These are phyloP conservation scores for Anomalospiza imberbis DNA, from an alignment of 2,797 vertebrate species.

Conservation along the genomic window DNA sequence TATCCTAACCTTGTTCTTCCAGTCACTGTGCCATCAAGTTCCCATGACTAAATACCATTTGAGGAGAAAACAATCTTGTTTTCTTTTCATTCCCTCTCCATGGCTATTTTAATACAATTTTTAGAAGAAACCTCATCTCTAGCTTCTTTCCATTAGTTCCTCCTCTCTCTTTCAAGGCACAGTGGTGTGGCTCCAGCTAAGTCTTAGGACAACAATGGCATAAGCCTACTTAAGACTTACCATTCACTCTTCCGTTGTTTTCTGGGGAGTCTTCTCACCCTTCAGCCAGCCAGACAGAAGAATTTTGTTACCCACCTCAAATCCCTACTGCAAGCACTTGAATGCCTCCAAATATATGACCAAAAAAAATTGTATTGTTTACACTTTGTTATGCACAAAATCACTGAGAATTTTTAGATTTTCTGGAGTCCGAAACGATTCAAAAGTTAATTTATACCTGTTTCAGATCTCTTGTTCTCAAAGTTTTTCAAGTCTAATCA, in stretches of 20 bases:
- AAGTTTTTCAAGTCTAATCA: background rate
- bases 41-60: background rate
- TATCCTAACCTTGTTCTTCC: background rate
- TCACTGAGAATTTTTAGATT: background rate
- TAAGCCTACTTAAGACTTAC: background rate
- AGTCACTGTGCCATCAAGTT: background rate
- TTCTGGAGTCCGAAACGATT: background rate
- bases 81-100: background rate
- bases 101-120: background rate
- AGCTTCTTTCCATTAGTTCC: background rate
- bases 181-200: background rate
- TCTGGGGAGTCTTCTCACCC: background rate
- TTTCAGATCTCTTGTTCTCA: background rate
- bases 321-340: background rate
- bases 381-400: background rate
- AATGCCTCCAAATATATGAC: background rate
- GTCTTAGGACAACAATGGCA: background rate
- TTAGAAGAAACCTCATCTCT: background rate
- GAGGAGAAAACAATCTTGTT: background rate
- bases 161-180: background rate
- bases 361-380: background rate
- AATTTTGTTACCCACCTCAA: background rate
- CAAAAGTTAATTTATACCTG: background rate
- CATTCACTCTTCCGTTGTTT: background rate
- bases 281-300: accelerated